Base-by-base conservation (phyloP, 2,113 vertebrate genomes). In the Stigmatopora argus region DNA sequence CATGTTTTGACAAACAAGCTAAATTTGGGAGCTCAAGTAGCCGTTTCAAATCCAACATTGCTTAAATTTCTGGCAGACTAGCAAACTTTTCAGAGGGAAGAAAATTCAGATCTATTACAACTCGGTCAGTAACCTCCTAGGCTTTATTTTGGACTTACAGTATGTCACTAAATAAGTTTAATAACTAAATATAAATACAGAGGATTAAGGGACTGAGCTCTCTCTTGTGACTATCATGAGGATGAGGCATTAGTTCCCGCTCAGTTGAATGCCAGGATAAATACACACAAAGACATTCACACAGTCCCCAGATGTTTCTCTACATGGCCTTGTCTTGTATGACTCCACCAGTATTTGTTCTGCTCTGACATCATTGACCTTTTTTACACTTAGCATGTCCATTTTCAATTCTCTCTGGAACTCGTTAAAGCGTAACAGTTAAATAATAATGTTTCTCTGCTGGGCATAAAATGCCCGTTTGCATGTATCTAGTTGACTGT, bases 121-220 rank as follows among this genome's bases (percentile, higher is more conserved):
- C 78, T 73, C 56, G 72, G 81, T 73, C 59, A 71, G 81, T 80
- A 90, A 90, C 85, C 74, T 69, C 77, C 83, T 76, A 71, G 0
- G 52, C 65, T 49, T 80, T 90, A 88, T 86, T 89, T 87, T 74
- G 83, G 85, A 74, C 74, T 78, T 69, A 41, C 38, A 41, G 38
- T 41, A 47, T 58, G 69, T 21, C 38, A 61, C 41, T 45, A 45
- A 61, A 61, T 61, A 44, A 61, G 41, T 61, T 45, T 10, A 21
- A 45, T 46, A 61, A 14, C 69, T 53, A 74, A 72, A 74, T 35
- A 47, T 31, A 72, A 69, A 53, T 68, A 69, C 9, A 14, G 64
- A 47, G 63, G 79, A 78, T 71, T 68, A 81, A 74, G 61, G 64
- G 44, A 19, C 55, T 6, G 64, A 53, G 59, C 66, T 71, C 75